Evolutionary conservation across 2,797 vertebrate species (phyloP).

Genomic region (Brotula barbata): DNA sequence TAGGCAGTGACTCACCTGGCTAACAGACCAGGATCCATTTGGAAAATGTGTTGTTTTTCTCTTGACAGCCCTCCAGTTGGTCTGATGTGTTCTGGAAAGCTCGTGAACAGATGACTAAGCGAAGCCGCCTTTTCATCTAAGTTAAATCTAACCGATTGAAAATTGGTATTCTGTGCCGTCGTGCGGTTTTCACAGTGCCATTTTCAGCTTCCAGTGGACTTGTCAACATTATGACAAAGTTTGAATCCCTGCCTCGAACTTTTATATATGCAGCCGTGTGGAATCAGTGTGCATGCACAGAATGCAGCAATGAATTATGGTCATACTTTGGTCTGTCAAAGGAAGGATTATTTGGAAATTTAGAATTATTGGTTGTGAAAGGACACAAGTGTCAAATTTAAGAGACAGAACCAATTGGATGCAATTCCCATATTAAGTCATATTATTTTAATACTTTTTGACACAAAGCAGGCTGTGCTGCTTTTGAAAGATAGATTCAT

Average conservation of each 20-base stretch:
- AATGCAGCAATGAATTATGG: slow-evolving; percentile 13
- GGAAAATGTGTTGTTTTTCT: slow-evolving; percentile 20
- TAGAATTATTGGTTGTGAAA: neutral
- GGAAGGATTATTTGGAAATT: slow-evolving; percentile 6
- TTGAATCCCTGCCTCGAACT: slow-evolving; percentile 26
- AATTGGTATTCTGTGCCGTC: slow-evolving; percentile 30
- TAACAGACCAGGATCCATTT: slow-evolving; percentile 10
- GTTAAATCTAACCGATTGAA: slow-evolving; percentile 46
- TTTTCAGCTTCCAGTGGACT: slow-evolving; percentile 38
- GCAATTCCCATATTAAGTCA: neutral
- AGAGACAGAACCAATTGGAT: neutral
- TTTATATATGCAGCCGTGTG: slow-evolving; percentile 14
- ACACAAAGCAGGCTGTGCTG: neutral
- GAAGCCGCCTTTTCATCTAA: no score
- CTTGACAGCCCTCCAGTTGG: slow-evolving; percentile 32
- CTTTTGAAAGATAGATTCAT: neutral
- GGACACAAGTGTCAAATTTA: neutral
- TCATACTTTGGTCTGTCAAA: slow-evolving; percentile 20
- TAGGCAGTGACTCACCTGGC: neutral
- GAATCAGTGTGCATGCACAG: slow-evolving; percentile 25
- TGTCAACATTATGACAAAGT: slow-evolving; percentile 26
- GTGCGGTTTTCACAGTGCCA: slow-evolving; percentile 18
- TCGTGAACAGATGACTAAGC: slow-evolving; percentile 35
- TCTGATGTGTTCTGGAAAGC: slow-evolving; percentile 28
- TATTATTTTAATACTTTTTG: neutral